A percentile compares a stretch with the other conserved stretches of the same genome.
Conservation (phyloP, 2,113 vertebrate genomes). For the Piliocolobus tephrosceles region DNA sequence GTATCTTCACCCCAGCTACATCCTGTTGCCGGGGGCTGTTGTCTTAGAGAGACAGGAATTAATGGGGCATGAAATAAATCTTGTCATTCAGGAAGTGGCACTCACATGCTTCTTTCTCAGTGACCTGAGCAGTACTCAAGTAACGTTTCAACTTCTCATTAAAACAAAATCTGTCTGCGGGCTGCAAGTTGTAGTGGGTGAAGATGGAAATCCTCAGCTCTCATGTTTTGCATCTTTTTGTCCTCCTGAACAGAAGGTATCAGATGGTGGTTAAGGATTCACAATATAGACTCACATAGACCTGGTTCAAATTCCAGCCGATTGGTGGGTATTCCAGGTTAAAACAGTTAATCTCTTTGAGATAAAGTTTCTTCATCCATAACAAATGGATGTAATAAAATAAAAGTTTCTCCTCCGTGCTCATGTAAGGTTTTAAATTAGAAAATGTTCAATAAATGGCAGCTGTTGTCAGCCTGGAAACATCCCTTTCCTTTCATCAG, state of each 20-base stretch:
- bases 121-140: neutral
- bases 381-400: neutral
- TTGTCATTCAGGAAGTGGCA: neutral
- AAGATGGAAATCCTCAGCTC: neutral
- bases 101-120: too few relatives aligned
- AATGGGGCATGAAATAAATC: neutral
- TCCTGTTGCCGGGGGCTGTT: too few relatives aligned
- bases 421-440: neutral
- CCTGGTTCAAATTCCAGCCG: neutral
- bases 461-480: neutral
- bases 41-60: neutral
- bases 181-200: neutral
- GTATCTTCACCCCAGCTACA: neutral
- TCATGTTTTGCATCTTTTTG: neutral
- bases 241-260: neutral
- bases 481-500: neutral
- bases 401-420: neutral
- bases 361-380: neutral
- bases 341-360: constrained; percentile 14
- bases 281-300: neutral
- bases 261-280: neutral
- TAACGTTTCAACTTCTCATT: neutral
- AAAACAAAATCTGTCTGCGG: neutral
- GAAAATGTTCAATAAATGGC: neutral
- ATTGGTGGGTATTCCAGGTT: neutral